Evolutionary conservation across 2,113 vertebrate species (phyloP).

Genomic region (Thunnus maccoyii): DNA sequence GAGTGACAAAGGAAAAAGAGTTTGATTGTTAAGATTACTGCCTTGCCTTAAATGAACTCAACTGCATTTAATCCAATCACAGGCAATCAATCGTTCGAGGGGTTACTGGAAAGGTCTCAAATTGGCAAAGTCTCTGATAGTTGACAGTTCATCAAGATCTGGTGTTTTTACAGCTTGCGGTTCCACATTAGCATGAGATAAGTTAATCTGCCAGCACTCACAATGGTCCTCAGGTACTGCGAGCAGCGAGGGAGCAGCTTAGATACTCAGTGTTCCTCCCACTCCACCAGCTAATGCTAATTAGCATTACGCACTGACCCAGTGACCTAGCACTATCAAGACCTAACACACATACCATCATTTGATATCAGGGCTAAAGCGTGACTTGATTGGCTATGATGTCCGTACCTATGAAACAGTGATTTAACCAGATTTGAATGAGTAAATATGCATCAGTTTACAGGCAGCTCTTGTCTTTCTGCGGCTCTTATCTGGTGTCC

Average conservation of each 20-base stretch:
- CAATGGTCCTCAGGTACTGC: slow-evolving; percentile 13
- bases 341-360: not conserved
- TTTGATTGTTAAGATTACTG: slow-evolving; percentile 10
- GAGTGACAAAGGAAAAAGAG: not conserved
- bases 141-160: slow-evolving; percentile 59
- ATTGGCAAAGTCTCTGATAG: slow-evolving; percentile 40
- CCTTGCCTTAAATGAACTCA: slow-evolving; percentile 31
- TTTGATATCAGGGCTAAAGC: not conserved
- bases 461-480: slow-evolving; percentile 11
- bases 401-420: not conserved
- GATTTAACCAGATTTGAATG: slow-evolving; percentile 17
- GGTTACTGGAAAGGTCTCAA: slow-evolving; percentile 42
- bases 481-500: slow-evolving; percentile 38
- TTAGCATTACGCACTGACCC: slow-evolving; percentile 14
- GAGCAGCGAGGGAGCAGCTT: slow-evolving; percentile 5
- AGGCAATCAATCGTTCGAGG: slow-evolving; percentile 42
- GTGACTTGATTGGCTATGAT: not conserved
- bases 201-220: slow-evolving; percentile 37
- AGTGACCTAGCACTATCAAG: not conserved
- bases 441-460: slow-evolving; percentile 22
- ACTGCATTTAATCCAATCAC: slow-evolving; percentile 43
- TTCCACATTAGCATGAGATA: slow-evolving; percentile 52
- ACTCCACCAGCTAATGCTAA: slow-evolving; percentile 21
- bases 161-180: slow-evolving; percentile 43
- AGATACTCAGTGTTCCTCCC: slow-evolving; percentile 1